Evolutionary conservation across 1,140 invertebrate species (phyloP), one percentile per base, ranked within the genome.

Genomic region (Diabrotica undecimpunctata): DNA sequence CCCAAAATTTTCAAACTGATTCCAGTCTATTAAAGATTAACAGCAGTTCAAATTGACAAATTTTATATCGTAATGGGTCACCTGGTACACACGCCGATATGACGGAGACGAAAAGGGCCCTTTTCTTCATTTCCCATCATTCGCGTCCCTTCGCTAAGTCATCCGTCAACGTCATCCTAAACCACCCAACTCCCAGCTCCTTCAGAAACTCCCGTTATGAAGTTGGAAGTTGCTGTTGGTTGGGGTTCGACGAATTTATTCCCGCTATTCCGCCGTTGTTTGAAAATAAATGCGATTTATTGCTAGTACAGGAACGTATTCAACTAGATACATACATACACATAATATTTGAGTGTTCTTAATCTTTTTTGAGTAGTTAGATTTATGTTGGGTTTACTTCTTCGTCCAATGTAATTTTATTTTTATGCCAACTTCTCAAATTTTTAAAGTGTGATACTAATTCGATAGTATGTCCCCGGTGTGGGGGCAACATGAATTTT

Each of bases 231-330:
- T 46, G 41, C 41, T 46, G 41, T 46, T 46, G 41, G 41, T 46
- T 46, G 41, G 41, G 41, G 41, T 46, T 46, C 41, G 41, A 46
- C 41, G 41, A 46, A 46, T 46, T 46, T 46, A 46, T 46, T 10
- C 41, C 2, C 8, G 41, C 41, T 46, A 46, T 46, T 61, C 36
- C 59, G 5, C 10, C 37, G 57, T 50, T 41, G 14, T 61, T 61
- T 35, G 50, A 37, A 61, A 61, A 61, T 61, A 61, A 61, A 61
- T 50, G 59, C 59, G 52, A 61, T 61, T 61, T 61, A 61, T 61
- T 61, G 25, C 41, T 39, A 14, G 41, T 46, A 46, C 41, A 46
- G 41, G 41, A 46, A 2, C 41, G 41, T 46, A 46, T 46, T 46
- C 25, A 25, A 25, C 25, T 25, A 25, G 1, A 25, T 25, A 25